Conservation (phyloP, 1,140 invertebrate genomes). For the Diabrotica undecimpunctata region DNA sequence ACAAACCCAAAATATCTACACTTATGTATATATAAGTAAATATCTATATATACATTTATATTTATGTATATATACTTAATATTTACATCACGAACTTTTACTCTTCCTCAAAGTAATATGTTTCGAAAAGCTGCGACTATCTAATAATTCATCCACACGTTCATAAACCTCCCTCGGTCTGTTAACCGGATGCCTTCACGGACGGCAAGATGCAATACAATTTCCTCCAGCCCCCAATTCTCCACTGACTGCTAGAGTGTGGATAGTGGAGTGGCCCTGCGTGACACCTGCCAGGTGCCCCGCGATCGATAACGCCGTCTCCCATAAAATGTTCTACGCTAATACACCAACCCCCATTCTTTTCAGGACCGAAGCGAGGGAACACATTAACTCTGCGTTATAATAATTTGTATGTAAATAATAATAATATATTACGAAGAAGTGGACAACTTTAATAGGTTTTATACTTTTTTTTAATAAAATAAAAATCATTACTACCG, state of each 20-base stretch:
- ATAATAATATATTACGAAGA: too few species aligned
- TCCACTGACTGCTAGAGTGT: background rate
- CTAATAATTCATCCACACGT: background rate
- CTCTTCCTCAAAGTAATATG: background rate
- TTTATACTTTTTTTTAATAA: too few species aligned
- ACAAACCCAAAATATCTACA: too few species aligned
- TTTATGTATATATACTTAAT: too few species aligned
- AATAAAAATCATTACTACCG: too few species aligned
- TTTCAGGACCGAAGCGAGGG: too few species aligned
- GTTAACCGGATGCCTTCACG: background rate
- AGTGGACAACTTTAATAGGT: too few species aligned
- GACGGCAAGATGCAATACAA: background rate
- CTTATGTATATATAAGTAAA: too few species aligned
- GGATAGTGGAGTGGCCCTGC: conserved; percentile 9
- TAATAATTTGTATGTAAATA: too few species aligned
- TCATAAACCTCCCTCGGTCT: background rate
- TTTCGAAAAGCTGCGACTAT: background rate
- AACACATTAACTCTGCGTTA: too few species aligned
- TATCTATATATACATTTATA: too few species aligned
- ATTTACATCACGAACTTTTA: too few species aligned
- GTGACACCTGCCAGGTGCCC: conserved; percentile 24
- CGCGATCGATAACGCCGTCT: conserved; percentile 22
- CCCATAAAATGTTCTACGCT: conserved; percentile 14
- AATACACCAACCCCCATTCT: background rate
- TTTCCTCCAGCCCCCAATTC: background rate